Evolutionary conservation across 2,888 invertebrate species (phyloP).

Genomic region (Eupithecia pulchellata): DNA sequence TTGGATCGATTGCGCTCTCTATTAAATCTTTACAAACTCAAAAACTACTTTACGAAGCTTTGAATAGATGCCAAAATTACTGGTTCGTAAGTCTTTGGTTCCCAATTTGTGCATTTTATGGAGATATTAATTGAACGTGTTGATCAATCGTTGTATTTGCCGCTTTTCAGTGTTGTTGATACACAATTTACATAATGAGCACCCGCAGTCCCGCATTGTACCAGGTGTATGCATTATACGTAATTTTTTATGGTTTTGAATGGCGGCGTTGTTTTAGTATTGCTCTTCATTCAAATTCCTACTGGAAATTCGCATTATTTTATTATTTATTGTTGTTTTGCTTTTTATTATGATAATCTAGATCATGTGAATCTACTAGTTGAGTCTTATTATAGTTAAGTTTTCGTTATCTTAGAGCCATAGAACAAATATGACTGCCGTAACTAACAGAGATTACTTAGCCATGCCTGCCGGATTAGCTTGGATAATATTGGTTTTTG

Average conservation of each 20-base stretch:
- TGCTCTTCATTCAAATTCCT: neutral
- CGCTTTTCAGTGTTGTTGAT: conserved; percentile 57
- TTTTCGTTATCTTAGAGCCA: conserved; percentile 46
- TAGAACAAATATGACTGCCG: conserved; percentile 41
- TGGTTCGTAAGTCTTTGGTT: conserved; percentile 42
- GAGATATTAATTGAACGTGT: conserved; percentile 68
- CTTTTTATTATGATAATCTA: neutral
- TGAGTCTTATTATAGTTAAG: conserved; percentile 47
- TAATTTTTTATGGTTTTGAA: neutral
- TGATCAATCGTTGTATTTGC: conserved; percentile 57
- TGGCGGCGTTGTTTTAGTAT: neutral
- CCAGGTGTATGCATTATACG: neutral
- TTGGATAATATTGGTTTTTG: conserved; percentile 67
- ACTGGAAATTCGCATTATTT: neutral
- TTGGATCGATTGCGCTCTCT: conserved; percentile 69
- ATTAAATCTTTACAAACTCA: conserved; percentile 56
- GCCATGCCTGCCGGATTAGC: conserved; percentile 60
- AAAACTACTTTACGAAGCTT: conserved; percentile 47
- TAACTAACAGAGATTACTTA: conserved; percentile 52
- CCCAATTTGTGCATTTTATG: conserved; percentile 71
- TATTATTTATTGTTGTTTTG: neutral
- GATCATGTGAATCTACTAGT: too few relatives aligned
- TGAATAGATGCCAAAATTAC: conserved; percentile 44
- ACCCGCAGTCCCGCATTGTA: conserved; percentile 62
- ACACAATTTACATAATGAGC: conserved; percentile 62